Base-by-base conservation (phyloP, 1,140 invertebrate genomes). In the Anastrepha ludens region DNA sequence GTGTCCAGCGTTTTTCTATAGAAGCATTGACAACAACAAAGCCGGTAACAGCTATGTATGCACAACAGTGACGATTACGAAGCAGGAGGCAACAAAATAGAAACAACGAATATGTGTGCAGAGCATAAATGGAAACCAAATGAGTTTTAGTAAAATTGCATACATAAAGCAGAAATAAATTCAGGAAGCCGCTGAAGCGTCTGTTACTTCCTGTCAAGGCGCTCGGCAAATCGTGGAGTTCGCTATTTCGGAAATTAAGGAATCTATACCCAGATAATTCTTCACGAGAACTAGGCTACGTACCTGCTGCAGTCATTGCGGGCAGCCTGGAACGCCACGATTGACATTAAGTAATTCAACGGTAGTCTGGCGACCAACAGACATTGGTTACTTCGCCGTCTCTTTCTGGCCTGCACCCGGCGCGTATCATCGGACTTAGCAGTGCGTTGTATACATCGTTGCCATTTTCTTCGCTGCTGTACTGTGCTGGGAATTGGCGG, bases 1-100 rank as follows among this genome's bases (percentile, higher is more conserved):
- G 41, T 20, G 81, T 29, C 81, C 81, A 58, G 81, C 20, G 81
- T 85, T 47, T 59, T 39, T 20, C 50, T 58, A 59, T 59, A 39
- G 15, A 59, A 85, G 39, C 50, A 41, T 47, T 60, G 11, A 29
- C 81, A 85, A 85, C 81, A 85, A 85, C 81, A 85, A 85, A 55
- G 58, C 47, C 81, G 58, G 58, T 60, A 85, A 85, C 20, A 85
- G 17, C 81, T 47, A n/a, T 29, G n/a, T 11, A 39, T n/a, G 0
- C 15, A 55, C 47, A 81, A 5, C 1, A 67, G n/a, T 3, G 17
- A 7, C 44, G 47, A 9, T 20, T 8, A 81, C 17, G 74, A 81
- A 81, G 17, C 8, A 55, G 47, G 5, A n/a, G n/a, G 44, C 44
- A 11, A 29, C 47, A 81, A 55, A 81, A 50, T 81, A 6, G n/a